A percentile compares a stretch with the other conserved stretches of the same genome.
phyloP scores from a whole-genome alignment of 2,888 invertebrate genomes.

The Tuberolachnus salignus region DNA sequence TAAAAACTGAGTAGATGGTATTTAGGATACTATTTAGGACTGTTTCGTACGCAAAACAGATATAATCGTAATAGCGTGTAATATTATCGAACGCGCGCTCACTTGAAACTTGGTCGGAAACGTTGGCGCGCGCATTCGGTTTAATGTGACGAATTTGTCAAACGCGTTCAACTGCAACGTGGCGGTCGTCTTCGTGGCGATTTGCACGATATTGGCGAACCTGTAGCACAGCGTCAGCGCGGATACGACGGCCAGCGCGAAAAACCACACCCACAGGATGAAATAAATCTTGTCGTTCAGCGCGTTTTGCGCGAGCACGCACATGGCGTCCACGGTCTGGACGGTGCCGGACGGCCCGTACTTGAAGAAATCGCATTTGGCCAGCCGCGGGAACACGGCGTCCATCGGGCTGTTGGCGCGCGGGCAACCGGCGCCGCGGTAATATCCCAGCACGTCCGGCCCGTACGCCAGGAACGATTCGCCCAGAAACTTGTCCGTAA shows the following conservation, averaged over 20 bases:
- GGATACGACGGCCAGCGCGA: constrained; percentile 16
- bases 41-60: too few relatives aligned
- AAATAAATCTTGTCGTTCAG: constrained; percentile 48
- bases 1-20: too few relatives aligned
- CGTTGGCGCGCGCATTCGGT: not conserved
- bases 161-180: not conserved
- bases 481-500: constrained; percentile 36
- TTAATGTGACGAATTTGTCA: constrained; percentile 4
- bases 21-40: too few relatives aligned
- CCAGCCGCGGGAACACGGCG: constrained; percentile 16
- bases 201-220: not conserved
- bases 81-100: not conserved
- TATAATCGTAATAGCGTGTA: too few relatives aligned
- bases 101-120: constrained; percentile 29
- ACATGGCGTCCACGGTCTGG: constrained; percentile 35
- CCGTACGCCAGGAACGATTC: constrained; percentile 30
- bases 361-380: constrained; percentile 43
- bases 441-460: not conserved
- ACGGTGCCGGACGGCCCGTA: constrained; percentile 44
- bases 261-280: constrained; percentile 48
- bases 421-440: not conserved
- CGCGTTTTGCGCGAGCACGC: constrained; percentile 37
- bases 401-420: constrained; percentile 32
- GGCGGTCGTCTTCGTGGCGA: not conserved
- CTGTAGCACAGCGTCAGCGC: not conserved